These are phyloP conservation scores for Oscheius sp. DNA, from an alignment of 2,888 invertebrate genomes.

Conservation along the genomic window DNA sequence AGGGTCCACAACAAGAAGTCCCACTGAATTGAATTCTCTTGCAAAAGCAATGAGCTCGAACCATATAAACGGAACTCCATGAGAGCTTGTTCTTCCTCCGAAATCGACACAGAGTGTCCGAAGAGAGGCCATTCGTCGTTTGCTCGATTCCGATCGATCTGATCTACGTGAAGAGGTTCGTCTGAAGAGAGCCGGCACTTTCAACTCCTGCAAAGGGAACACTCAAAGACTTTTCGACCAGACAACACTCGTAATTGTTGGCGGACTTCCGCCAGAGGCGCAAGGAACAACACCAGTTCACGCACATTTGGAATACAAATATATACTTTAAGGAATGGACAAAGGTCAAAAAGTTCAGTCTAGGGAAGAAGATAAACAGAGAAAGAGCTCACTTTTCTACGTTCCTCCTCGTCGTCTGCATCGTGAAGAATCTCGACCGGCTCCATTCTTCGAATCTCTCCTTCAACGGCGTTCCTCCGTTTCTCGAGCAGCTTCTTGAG, in stretches of 20 bases:
- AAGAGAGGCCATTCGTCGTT: constrained; percentile 10
- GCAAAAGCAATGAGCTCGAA: not conserved
- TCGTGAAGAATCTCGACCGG: constrained; percentile 4
- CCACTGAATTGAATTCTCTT: constrained; percentile 52
- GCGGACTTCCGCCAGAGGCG: not conserved
- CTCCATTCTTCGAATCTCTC: constrained; percentile 21
- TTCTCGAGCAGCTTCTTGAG: constrained; percentile 35
- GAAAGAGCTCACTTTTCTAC: constrained; percentile 18
- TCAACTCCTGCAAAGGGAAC: constrained; percentile 16
- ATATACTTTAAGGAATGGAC: not conserved
- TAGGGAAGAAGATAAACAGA: not conserved
- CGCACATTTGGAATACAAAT: not conserved
- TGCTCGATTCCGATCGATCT: constrained; percentile 21
- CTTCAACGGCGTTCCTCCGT: constrained; percentile 30
- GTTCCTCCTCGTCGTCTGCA: constrained; percentile 27
- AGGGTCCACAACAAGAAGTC: constrained; percentile 67
- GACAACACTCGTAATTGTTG: not conserved
- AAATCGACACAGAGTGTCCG: constrained; percentile 61
- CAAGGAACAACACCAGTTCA: not conserved
- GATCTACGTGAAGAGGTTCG: constrained; percentile 32
- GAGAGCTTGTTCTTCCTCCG: constrained; percentile 70
- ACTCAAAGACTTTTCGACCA: not conserved
- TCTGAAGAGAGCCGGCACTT: constrained; percentile 36
- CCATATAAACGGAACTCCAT: constrained; percentile 36
- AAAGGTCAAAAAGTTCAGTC: not conserved